Conservation (phyloP, 2,113 vertebrate species). For the Spheniscus mendiculus region DNA sequence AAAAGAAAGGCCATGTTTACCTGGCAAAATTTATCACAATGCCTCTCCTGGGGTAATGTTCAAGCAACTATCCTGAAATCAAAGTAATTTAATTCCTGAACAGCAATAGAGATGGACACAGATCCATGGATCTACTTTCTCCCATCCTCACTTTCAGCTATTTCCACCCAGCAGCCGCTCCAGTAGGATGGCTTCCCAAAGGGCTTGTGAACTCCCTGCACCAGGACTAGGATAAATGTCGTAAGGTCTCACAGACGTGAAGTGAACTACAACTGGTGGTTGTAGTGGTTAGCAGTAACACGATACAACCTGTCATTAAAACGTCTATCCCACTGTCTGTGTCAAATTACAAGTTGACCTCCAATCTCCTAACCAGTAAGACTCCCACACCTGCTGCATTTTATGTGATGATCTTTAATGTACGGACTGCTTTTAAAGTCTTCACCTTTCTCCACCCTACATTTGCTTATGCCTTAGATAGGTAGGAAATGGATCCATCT, state of each 20-base stretch:
- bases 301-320: neutral
- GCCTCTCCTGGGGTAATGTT: neutral
- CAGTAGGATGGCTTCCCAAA: neutral
- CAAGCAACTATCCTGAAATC: neutral
- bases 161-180: neutral
- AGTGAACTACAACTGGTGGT: neutral
- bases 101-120: rapidly evolving
- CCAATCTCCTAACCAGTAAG: neutral
- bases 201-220: neutral
- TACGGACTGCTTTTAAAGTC: neutral
- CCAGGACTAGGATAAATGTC: neutral
- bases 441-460: neutral
- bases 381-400: neutral
- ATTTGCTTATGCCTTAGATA: neutral
- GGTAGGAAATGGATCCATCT: neutral
- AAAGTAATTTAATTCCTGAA: neutral
- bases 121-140: neutral
- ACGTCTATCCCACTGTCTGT: neutral
- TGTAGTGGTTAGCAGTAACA: neutral
- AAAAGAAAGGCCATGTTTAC: neutral
- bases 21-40: neutral
- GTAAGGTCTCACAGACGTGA: neutral
- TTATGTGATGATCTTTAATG: neutral
- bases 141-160: neutral
- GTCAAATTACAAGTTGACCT: neutral